These are phyloP conservation scores for Sitophilus oryzae DNA, from an alignment of 1,140 invertebrate species.

Conservation along the genomic window DNA sequence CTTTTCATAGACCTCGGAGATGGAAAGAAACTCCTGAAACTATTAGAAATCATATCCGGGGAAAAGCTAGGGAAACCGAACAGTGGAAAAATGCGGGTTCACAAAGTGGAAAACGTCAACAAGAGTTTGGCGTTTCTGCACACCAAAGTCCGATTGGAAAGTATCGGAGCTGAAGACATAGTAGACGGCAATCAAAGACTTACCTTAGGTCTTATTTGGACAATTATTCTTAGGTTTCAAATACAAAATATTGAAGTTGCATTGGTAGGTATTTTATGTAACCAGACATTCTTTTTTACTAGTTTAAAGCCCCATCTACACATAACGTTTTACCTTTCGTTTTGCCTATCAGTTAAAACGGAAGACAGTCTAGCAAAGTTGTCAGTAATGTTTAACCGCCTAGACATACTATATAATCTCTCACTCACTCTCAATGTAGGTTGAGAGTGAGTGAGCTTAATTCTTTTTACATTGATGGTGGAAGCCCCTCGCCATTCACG, in stretches of 20 bases:
- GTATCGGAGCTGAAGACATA: slow-evolving; percentile 98
- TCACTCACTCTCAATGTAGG: no score
- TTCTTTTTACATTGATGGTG: no score
- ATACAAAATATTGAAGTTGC: slow-evolving; percentile 99
- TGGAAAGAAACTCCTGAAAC: slow-evolving; percentile 90
- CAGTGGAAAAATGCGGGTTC: slow-evolving; percentile 93
- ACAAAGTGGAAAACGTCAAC: slow-evolving; percentile 99
- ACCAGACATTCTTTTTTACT: no score
- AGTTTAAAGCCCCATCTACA: no score
- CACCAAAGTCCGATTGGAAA: slow-evolving; percentile 94
- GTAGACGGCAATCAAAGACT: slow-evolving; percentile 94
- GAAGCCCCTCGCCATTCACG: no score
- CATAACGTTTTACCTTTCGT: no score
- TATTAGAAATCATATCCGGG: slow-evolving; percentile 98
- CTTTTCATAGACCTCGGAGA: slow-evolving; percentile 94
- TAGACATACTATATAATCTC: no score
- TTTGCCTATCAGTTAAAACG: no score
- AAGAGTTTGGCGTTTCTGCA: slow-evolving; percentile 96
- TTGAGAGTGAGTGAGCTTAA: no score
- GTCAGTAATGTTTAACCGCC: no score
- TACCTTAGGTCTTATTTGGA: slow-evolving; percentile 98
- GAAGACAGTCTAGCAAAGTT: no score
- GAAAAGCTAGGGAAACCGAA: slow-evolving; percentile 96
- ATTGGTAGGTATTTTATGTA: slow-evolving; percentile 61
- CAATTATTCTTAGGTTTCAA: slow-evolving; percentile 94